Conservation (phyloP, 2,888 invertebrate species). For the Flexamia atlantica region DNA sequence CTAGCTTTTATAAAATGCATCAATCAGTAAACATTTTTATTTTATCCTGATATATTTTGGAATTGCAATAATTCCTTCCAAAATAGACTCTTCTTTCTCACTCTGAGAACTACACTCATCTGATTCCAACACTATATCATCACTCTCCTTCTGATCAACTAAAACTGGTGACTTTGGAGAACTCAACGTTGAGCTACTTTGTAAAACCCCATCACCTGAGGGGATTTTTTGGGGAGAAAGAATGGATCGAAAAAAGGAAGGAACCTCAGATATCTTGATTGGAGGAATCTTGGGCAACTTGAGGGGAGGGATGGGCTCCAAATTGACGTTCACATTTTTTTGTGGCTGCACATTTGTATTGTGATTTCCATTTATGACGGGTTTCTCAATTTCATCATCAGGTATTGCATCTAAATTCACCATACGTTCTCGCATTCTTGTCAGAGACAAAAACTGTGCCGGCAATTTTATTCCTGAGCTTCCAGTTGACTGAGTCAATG, state of each 20-base stretch:
- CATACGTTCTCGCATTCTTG: slow-evolving; percentile 7
- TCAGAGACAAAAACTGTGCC: not conserved
- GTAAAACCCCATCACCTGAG: not conserved
- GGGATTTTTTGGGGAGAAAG: not conserved
- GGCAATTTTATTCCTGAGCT: not conserved
- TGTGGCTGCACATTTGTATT: no score
- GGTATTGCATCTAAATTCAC: not conserved
- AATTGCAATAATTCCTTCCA: slow-evolving; percentile 11
- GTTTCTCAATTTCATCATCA: not conserved
- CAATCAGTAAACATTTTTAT: not conserved
- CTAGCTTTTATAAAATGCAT: no score
- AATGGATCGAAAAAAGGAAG: not conserved
- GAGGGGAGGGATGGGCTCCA: not conserved
- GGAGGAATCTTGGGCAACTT: no score
- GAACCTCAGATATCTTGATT: not conserved
- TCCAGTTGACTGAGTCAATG: not conserved
- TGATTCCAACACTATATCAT: not conserved
- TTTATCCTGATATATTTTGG: slow-evolving; percentile 12
- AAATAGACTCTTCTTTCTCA: not conserved
- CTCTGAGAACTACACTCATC: not conserved
- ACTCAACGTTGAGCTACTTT: not conserved
- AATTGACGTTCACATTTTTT: no score
- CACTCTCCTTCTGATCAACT: not conserved
- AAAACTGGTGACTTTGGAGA: not conserved
- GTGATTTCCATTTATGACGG: not conserved